phyloP scores from a whole-genome alignment of 2,113 vertebrate genomes.

The Engystomops pustulosus region DNA sequence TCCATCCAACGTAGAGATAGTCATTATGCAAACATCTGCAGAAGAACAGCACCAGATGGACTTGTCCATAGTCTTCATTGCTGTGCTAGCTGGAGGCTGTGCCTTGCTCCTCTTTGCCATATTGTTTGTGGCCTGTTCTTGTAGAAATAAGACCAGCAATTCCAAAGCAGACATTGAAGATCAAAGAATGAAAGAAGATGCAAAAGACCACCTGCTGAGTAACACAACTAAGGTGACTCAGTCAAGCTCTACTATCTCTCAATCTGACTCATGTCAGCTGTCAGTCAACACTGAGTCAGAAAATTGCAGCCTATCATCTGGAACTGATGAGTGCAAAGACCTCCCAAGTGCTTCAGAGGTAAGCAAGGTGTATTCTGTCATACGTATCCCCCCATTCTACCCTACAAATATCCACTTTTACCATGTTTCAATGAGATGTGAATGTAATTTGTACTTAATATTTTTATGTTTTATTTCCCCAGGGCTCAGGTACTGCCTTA shows the following conservation, averaged over 20 bases:
- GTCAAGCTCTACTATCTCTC: neutral
- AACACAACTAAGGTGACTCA: neutral
- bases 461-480: conserved; percentile 62
- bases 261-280: neutral
- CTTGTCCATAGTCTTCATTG: conserved; percentile 67
- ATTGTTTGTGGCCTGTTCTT: conserved; percentile 68
- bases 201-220: neutral
- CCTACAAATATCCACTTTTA: neutral
- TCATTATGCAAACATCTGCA: conserved; percentile 63
- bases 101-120: conserved; percentile 72
- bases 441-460: neutral
- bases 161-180: neutral
- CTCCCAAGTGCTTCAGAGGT: neutral
- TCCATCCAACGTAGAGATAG: conserved; percentile 70
- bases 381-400: neutral
- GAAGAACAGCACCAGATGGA: conserved; percentile 61
- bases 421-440: neutral
- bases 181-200: neutral
- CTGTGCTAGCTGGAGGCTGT: conserved; percentile 69
- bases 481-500: conserved; percentile 69
- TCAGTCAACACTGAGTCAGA: neutral
- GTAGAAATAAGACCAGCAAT: conserved; percentile 59
- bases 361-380: neutral
- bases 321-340: neutral
- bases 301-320: neutral